Conservation (phyloP, 2,797 vertebrate genomes). For the Steatocranus sp. region DNA sequence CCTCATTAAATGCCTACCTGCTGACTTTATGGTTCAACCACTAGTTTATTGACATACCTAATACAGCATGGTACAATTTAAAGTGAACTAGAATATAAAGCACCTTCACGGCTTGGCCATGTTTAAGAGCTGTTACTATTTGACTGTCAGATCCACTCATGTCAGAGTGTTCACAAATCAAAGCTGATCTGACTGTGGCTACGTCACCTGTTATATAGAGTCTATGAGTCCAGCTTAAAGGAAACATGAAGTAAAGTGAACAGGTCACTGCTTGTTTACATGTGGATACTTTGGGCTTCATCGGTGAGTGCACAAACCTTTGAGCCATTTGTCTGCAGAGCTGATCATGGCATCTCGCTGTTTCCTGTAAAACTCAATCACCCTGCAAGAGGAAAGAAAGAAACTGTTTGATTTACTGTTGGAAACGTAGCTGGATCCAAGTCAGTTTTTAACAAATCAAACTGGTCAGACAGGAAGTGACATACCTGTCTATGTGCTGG, state of each 20-base stretch:
- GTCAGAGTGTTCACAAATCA: background rate
- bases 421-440: background rate
- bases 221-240: background rate
- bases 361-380: conserved; percentile 77
- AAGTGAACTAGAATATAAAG: background rate
- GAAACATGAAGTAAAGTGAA: background rate
- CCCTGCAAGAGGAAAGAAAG: conserved; percentile 46
- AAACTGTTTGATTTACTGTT: background rate
- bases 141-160: background rate
- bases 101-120: background rate
- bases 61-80: background rate
- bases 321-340: conserved; percentile 82
- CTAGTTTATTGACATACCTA: background rate
- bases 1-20: background rate
- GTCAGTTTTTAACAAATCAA: background rate
- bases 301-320: conserved; percentile 65
- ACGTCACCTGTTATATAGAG: background rate
- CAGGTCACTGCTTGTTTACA: background rate
- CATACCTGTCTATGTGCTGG: conserved; percentile 84
- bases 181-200: background rate
- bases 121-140: background rate
- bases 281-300: background rate
- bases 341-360: conserved; percentile 77
- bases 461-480: background rate
- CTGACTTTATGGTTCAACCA: background rate